These are phyloP conservation scores for Thalassoma bifasciatum DNA, from an alignment of 2,113 vertebrate genomes.

Conservation along the genomic window DNA sequence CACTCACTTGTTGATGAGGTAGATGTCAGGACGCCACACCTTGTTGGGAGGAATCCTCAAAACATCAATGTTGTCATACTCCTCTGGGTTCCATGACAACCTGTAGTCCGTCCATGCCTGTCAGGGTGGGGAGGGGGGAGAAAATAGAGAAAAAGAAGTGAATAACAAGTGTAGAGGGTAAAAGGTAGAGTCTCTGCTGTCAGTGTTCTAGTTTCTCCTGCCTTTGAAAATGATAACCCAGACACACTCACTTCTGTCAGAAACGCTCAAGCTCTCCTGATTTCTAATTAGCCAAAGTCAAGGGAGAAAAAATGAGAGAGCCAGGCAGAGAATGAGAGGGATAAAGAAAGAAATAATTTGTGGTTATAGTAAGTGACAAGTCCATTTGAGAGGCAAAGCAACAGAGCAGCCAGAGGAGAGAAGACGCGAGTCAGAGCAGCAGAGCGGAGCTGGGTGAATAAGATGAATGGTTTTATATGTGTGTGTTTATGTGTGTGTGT, in stretches of 20 bases:
- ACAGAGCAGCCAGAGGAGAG: slow-evolving; percentile 7
- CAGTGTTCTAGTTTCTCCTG: slow-evolving; percentile 7
- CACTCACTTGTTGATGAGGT: slow-evolving; percentile 91
- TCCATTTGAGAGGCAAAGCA: slow-evolving; percentile 50
- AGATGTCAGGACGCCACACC: slow-evolving; percentile 91
- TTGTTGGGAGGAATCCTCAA: slow-evolving; percentile 82
- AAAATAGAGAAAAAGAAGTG: not conserved
- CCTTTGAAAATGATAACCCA: slow-evolving; percentile 20
- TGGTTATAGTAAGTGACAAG: slow-evolving; percentile 70
- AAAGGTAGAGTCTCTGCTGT: slow-evolving; percentile 1
- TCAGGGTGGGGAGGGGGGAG: not conserved
- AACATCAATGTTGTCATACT: slow-evolving; percentile 84
- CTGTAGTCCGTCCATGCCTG: slow-evolving; percentile 90
- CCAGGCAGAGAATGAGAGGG: slow-evolving; percentile 9
- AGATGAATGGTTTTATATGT: slow-evolving; percentile 32
- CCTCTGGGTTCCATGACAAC: slow-evolving; percentile 85
- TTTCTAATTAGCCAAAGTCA: slow-evolving; percentile 35
- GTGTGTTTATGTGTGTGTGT: too few relatives aligned
- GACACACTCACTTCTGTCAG: slow-evolving; percentile 21
- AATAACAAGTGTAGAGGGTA: not conserved
- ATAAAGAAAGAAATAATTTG: slow-evolving; percentile 53
- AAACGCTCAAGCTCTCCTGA: slow-evolving; percentile 25
- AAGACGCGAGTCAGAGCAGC: slow-evolving; percentile 4
- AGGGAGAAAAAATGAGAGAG: slow-evolving; percentile 5
- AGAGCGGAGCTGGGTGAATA: slow-evolving; percentile 22